Conservation (phyloP, 2,797 vertebrate genomes). For the Rhabdophis nuchalis region DNA sequence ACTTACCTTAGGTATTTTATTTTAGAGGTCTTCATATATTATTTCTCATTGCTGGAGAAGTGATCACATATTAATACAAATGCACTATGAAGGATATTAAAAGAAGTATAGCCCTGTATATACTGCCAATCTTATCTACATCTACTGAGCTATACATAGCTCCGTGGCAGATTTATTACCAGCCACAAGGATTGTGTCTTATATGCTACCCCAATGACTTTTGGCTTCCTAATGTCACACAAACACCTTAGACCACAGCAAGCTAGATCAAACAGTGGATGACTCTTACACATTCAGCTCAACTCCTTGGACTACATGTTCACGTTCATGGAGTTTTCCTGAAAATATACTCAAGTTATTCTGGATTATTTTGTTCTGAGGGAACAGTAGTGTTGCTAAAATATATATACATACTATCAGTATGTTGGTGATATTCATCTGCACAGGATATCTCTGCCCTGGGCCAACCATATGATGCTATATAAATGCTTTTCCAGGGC, state of each 20-base stretch:
- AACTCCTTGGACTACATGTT: not conserved
- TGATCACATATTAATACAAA: not conserved
- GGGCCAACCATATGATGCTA: not conserved
- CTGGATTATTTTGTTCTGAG: not conserved
- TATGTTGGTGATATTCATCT: not conserved
- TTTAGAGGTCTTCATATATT: not conserved
- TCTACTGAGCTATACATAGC: not conserved
- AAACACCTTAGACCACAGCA: not conserved
- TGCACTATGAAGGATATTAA: not conserved
- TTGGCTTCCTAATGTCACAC: not conserved
- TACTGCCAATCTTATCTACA: not conserved
- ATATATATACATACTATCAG: not conserved
- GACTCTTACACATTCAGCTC: not conserved
- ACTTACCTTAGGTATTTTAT: not conserved
- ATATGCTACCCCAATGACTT: not conserved
- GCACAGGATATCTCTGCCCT: not conserved
- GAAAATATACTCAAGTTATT: not conserved
- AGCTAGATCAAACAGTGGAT: not conserved
- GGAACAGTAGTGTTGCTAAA: not conserved
- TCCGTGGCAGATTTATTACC: not conserved
- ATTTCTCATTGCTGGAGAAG: not conserved
- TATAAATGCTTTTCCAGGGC: not conserved
- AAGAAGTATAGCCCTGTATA: not conserved
- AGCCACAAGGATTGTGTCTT: not conserved
- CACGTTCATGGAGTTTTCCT: not conserved